These are phyloP conservation scores for Drosophila sturtevanti DNA, from an alignment of 1,140 invertebrate genomes.

Conservation along the genomic window DNA sequence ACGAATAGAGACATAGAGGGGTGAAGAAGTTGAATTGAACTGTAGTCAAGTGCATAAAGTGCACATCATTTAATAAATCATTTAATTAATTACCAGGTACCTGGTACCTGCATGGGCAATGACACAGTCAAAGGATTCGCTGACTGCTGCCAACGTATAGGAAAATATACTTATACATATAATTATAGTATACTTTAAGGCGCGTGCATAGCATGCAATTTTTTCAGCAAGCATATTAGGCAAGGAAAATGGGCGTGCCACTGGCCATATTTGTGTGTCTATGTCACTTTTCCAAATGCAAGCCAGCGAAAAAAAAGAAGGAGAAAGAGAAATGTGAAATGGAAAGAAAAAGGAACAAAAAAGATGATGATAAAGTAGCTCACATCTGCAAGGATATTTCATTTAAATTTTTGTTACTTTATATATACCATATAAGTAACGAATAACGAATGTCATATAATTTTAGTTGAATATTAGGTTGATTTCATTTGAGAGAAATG, in stretches of 20 bases:
- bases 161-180: not conserved
- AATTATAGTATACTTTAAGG: constrained; percentile 34
- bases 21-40: constrained; percentile 8
- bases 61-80: constrained; percentile 71
- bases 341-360: constrained; percentile 7
- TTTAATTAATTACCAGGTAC: constrained; percentile 65
- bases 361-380: constrained; percentile 19
- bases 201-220: constrained; percentile 38
- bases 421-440: no score
- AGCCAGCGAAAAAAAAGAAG: not conserved
- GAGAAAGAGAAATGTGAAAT: constrained; percentile 20
- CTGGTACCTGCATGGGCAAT: not conserved
- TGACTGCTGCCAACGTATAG: not conserved
- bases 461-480: not conserved
- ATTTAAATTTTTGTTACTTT: no score
- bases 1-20: not conserved
- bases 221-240: constrained; percentile 18
- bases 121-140: not conserved
- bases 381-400: no score
- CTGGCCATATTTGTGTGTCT: not conserved
- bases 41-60: constrained; percentile 29
- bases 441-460: not conserved
- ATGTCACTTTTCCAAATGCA: constrained; percentile 39
- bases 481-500: not conserved
- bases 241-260: not conserved